Evolutionary conservation across 2,797 vertebrate species (phyloP), one percentile per base, ranked within the genome.

Genomic region (Malacoraja senta): DNA sequence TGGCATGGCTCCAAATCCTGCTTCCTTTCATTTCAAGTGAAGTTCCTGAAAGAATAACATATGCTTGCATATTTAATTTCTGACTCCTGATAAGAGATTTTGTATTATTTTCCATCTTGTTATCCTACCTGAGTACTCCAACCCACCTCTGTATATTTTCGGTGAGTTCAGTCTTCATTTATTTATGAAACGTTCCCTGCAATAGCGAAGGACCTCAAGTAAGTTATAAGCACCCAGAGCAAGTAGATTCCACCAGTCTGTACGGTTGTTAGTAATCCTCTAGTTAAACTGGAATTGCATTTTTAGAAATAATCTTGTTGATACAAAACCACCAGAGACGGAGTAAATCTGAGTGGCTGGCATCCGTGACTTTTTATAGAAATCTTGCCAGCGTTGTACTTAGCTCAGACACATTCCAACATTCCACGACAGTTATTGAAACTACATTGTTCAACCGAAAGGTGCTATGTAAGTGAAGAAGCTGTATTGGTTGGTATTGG

Each of bases 81-180:
- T 35, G n/a, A 8, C 84, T 9, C n/a, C 61, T 88, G 84, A 65
- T 88, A 68, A 88, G 84, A 53, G 84, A 68, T 68, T 88, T 88
- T 15, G n/a, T 19, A 68, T 65, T 88, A 29, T 84, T 84, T 61
- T 29, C 29, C 10, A 29, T 61, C 58, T 84, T 84, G 63, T 68
- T 32, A 53, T 17, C 58, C 26, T 17, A 1, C 53, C 83, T 13
- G 2, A 19, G 68, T 71, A 71, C 68, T 15, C 26, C 53, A 76
- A 9, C 4, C 3, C 29, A 1, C 58, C 83, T n/a, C 26, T 1
- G 58, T 3, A 29, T 29, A n/a, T 86, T 7, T 8, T 29, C 83
- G 32, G 83, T 86, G 29, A 32, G 13, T 29, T 61, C 53, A n/a
- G 53, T 19, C 53, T 63, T n/a, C 29, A 58, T 6, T 63, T 65